Percentiles rank a stretch among this genome's conserved stretches.
These are phyloP conservation scores for Zosterops pallidus DNA, from an alignment of 2,113 vertebrate species.

Conservation along the genomic window DNA sequence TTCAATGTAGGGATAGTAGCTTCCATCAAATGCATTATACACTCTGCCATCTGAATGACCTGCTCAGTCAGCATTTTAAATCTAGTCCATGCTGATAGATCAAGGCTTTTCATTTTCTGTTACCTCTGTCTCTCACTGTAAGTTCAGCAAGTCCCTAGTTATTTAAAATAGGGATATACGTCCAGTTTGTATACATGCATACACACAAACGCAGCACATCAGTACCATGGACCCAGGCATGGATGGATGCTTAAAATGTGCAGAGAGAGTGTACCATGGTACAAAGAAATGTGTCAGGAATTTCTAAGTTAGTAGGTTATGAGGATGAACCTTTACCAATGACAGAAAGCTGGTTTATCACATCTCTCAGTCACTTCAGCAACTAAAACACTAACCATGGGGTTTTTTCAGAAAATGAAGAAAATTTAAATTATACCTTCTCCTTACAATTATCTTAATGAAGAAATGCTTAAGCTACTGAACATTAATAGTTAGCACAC, in stretches of 20 bases:
- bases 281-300: neutral
- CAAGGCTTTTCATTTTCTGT: neutral
- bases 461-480: neutral
- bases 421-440: neutral
- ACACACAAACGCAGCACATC: neutral
- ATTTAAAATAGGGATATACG: neutral
- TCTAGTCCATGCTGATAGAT: neutral
- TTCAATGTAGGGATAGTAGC: neutral
- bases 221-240: neutral
- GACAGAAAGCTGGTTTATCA: neutral
- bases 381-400: neutral
- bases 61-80: neutral
- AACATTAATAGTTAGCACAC: neutral
- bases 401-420: neutral
- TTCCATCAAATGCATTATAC: neutral
- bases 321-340: neutral
- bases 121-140: neutral
- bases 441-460: neutral
- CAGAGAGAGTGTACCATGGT: neutral
- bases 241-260: neutral
- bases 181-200: accelerated
- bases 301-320: neutral
- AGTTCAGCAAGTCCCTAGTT: neutral
- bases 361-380: neutral
- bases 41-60: neutral